phyloP scores from a whole-genome alignment of 2,888 invertebrate genomes.

The Noctua janthe region DNA sequence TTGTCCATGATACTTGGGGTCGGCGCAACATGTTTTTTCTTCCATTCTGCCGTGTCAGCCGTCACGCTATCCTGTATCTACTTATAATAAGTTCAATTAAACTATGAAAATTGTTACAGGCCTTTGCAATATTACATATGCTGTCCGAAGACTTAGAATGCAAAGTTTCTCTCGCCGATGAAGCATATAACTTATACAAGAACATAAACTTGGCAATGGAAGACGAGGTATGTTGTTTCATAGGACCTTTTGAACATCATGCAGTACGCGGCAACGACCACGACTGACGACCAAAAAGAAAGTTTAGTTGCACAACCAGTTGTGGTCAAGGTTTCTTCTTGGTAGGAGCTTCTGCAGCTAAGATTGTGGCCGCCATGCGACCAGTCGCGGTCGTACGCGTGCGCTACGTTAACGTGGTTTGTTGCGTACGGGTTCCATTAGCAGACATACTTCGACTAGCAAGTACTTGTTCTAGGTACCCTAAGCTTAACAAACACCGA shows the following conservation, averaged over 20 bases:
- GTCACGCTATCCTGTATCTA: not conserved
- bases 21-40: not conserved
- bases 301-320: not conserved
- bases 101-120: slow-evolving; percentile 69
- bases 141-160: slow-evolving; percentile 80
- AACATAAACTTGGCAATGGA: slow-evolving; percentile 76
- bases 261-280: too few species aligned
- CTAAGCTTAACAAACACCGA: not conserved
- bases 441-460: not conserved
- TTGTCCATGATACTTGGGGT: not conserved
- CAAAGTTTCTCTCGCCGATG: slow-evolving; percentile 81
- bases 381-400: not conserved
- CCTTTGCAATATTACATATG: slow-evolving; percentile 80
- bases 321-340: not conserved
- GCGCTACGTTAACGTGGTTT: not conserved
- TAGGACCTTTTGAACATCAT: not conserved
- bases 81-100: not conserved
- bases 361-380: not conserved
- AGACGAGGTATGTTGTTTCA: slow-evolving; percentile 79
- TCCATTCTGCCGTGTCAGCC: not conserved
- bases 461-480: not conserved
- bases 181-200: slow-evolving; percentile 83
- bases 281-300: not conserved
- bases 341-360: not conserved
- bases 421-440: not conserved